Evolutionary conservation across 2,888 invertebrate species (phyloP).

Genomic region (Drosophila parthenogenetica): DNA sequence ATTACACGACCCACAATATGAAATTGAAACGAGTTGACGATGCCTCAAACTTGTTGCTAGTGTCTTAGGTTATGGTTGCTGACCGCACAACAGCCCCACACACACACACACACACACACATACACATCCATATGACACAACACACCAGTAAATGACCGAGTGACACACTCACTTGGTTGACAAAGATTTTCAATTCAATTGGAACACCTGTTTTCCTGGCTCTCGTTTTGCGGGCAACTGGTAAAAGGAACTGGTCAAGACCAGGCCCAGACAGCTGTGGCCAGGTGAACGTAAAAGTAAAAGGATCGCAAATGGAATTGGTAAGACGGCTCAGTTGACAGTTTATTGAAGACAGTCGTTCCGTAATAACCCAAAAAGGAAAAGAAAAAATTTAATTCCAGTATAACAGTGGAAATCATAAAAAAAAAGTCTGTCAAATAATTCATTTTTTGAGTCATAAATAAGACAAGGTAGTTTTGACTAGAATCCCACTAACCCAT

Average conservation of each 20-base stretch:
- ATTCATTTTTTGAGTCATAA: no score
- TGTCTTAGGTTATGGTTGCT: slow-evolving; percentile 72
- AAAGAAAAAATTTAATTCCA: neutral
- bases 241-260: slow-evolving; percentile 14
- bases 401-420: neutral
- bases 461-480: no score
- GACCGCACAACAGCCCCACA: slow-evolving; percentile 38
- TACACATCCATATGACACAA: slow-evolving; percentile 28
- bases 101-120: slow-evolving; percentile 2
- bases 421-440: neutral
- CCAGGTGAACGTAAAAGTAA: slow-evolving; percentile 55
- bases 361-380: neutral
- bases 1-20: slow-evolving; percentile 68
- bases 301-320: slow-evolving; percentile 42
- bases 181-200: slow-evolving; percentile 28
- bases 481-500: no score
- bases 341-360: slow-evolving; percentile 30
- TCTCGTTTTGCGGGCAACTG: slow-evolving; percentile 8
- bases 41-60: slow-evolving; percentile 44
- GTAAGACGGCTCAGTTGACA: slow-evolving; percentile 26
- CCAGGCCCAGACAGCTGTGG: slow-evolving; percentile 15
- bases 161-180: slow-evolving; percentile 65
- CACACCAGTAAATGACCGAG: slow-evolving; percentile 61
- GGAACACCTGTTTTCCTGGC: slow-evolving; percentile 16
- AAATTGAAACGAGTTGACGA: slow-evolving; percentile 55